These are phyloP conservation scores for Periphyllus acericola DNA, from an alignment of 2,888 invertebrate genomes.

Conservation along the genomic window DNA sequence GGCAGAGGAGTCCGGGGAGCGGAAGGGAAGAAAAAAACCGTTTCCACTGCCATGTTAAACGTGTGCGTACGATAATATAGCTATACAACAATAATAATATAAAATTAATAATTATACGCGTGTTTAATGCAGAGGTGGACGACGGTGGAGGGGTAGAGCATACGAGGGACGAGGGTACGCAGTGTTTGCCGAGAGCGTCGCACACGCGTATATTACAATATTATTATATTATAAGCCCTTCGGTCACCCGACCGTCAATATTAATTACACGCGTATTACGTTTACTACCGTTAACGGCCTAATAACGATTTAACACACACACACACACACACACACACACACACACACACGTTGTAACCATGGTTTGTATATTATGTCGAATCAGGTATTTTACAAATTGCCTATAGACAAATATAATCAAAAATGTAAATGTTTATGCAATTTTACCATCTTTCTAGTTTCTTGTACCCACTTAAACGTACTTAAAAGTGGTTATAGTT, in stretches of 20 bases:
- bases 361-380: too few relatives aligned
- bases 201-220: neutral
- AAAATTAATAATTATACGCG: neutral
- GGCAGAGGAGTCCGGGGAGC: neutral
- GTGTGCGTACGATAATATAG: neutral
- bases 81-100: neutral
- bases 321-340: neutral
- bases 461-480: too few relatives aligned
- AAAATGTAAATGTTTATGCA: too few relatives aligned
- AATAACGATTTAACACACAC: neutral
- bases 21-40: neutral
- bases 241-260: neutral
- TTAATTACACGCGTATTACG: conserved; percentile 15
- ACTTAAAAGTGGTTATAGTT: too few relatives aligned
- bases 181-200: neutral
- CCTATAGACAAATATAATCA: too few relatives aligned
- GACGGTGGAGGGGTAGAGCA: neutral
- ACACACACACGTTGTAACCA: neutral
- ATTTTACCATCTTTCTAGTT: too few relatives aligned
- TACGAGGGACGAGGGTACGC: too few relatives aligned
- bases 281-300: neutral
- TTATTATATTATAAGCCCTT: neutral
- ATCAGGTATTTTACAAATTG: too few relatives aligned
- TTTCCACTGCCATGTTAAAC: neutral
- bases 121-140: neutral